Base-by-base conservation (phyloP, 2,113 vertebrate species). In the Ariopsis seemanni region DNA sequence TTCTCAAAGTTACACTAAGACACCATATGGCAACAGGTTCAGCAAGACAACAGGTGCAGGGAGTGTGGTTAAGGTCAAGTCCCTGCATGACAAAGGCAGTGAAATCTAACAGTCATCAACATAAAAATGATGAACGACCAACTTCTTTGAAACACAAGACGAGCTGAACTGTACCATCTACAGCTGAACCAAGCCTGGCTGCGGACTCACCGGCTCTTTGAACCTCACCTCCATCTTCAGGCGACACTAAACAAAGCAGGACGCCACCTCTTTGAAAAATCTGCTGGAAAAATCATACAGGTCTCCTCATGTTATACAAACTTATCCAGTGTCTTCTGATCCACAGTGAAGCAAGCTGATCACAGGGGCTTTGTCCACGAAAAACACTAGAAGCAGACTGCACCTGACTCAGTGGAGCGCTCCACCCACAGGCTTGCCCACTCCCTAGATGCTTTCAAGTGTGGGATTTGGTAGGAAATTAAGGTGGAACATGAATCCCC, bases 151-250 rank as follows among this genome's bases (percentile, higher is more conserved):
- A 86, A 86, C 42, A 78, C 12, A 42, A 57, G 48, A 53, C 17
- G 53, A 20, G 15, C 42, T 53, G 2, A 62, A 52, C 55, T 60
- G 7, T 72, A 7, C 22, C 12, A 67, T 18, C 50, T 52, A 30
- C 48, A 25, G 5, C 2, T 6, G 48, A 53, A 34, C 25, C n/a
- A 48, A 42, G 7, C 34, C 22, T 50, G 30, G 15, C 34, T 82
- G 10, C 67, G 81, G 85, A 94, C 95, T 95, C 89, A 96, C 94
- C 94, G 57, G 89, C 4, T 93, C 93, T 91, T 90, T 94, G 89
- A 95, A 96, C 90, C 95, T 93, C 14, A 95, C 95, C 92, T 94
- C 95, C 95, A 96, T 96, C 84, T 84, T n/a, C 82, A 67, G 91
- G 85, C 86, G 52, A 60, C 53, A 12, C 17, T 48, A 25, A 82